Base-by-base conservation (phyloP, 1,140 invertebrate genomes). In the Drosophila ercepeae region DNA sequence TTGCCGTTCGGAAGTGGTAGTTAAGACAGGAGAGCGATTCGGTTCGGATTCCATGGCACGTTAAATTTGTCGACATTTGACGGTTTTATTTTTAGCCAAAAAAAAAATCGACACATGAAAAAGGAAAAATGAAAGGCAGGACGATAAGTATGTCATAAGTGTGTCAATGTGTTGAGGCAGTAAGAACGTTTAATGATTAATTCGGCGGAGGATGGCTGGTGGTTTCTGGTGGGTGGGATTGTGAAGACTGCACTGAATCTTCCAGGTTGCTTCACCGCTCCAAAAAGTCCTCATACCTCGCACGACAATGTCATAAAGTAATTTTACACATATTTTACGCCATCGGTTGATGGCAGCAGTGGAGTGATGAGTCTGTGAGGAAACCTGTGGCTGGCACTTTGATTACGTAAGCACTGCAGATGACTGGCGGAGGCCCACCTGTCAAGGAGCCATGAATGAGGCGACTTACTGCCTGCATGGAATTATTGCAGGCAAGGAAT, bases 341-440 rank as follows among this genome's bases (percentile, higher is more conserved):
- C 60, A 46, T 54, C 52, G 65, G 54, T 32, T 27, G 44, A 50
- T 29, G 42, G 36, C n/a, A 52, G 69, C 34, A n/a, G 21, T 39
- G 36, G 16, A 18, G 16, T 18, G 39, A 42, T 18, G 39, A 19
- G 14, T 7, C 16, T 29, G 51, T 42, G 2, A 36, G 55, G 36
- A 36, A 14, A 7, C 25, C 34, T 21, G 29, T 55, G 49, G 55
- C 42, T 46, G 82, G 52, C 58, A 63, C 64, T 59, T 79, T 81
- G 72, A 81, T 74, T 77, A 61, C 64, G 76, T 77, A 86, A 76
- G 81, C 58, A 88, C 82, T 74, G 68, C 63, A 61, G 72, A 76
- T 76, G 82, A 86, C 44, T 69, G 64, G 58, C 58, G 63, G 75
- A 25, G 64, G 39, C 61, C 64, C 60, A 61, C 50, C 72, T 86